phyloP scores from a whole-genome alignment of 2,113 vertebrate genomes.

The Gorsachius goisagi region DNA sequence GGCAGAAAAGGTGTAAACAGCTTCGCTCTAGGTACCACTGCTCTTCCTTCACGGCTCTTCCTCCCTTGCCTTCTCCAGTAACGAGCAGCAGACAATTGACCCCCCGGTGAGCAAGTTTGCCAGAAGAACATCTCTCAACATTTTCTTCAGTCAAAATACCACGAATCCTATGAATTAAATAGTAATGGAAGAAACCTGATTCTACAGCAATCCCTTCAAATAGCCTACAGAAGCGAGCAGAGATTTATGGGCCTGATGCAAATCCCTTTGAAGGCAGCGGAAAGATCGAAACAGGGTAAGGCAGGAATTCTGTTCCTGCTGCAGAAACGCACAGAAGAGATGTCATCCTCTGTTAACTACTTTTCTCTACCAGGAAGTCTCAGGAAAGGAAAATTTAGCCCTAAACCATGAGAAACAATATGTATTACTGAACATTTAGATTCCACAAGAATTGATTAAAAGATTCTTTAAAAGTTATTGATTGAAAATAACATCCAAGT shows the following conservation, averaged over 20 bases:
- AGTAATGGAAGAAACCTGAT: background rate
- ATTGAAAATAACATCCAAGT: background rate
- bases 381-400: background rate
- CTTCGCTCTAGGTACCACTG: background rate
- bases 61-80: background rate
- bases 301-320: conserved; percentile 27
- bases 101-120: background rate
- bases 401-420: background rate
- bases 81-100: background rate
- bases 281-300: background rate
- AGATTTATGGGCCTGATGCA: conserved; percentile 22
- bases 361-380: background rate
- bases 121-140: background rate
- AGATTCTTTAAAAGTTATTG: background rate
- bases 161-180: background rate
- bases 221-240: background rate
- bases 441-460: background rate
- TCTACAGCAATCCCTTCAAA: background rate
- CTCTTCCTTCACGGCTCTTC: background rate
- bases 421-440: background rate
- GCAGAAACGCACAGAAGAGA: background rate
- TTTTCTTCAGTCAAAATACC: background rate
- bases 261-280: background rate
- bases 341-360: background rate
- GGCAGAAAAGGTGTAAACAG: background rate